Percentiles rank a stretch among this genome's conserved stretches.
phyloP scores from a whole-genome alignment of 1,140 invertebrate genomes.

The Drosophila bocki region DNA sequence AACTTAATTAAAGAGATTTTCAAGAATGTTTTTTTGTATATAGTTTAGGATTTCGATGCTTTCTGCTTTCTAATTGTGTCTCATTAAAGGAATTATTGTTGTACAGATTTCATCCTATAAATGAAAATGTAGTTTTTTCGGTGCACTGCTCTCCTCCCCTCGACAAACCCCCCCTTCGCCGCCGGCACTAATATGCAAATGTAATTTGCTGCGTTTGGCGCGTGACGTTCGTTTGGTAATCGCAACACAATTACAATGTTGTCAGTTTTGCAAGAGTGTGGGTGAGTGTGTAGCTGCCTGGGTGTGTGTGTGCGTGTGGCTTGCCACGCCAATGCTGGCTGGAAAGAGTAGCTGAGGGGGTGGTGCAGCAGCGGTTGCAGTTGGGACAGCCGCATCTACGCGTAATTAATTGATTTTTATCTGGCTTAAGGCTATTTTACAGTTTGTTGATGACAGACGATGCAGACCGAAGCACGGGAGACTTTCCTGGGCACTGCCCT shows the following conservation, averaged over 20 bases:
- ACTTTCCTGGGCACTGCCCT: slow-evolving; percentile 11
- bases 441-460: slow-evolving; percentile 84
- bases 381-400: slow-evolving; percentile 67
- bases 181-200: slow-evolving; percentile 78
- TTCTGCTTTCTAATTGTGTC: too few relatives aligned
- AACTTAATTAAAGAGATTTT: neutral
- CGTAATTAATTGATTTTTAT: slow-evolving; percentile 85
- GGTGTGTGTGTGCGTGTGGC: slow-evolving; percentile 29
- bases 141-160: neutral
- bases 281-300: slow-evolving; percentile 6
- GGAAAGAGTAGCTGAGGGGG: neutral
- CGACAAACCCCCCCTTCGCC: slow-evolving; percentile 12
- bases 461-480: slow-evolving; percentile 67
- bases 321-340: slow-evolving; percentile 26
- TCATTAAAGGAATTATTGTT: too few relatives aligned
- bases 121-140: neutral
- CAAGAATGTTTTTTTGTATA: neutral
- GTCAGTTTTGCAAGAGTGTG: slow-evolving; percentile 44
- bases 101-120: too few relatives aligned
- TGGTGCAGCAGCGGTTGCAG: slow-evolving; percentile 22
- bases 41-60: too few relatives aligned
- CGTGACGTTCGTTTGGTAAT: slow-evolving; percentile 82
- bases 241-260: slow-evolving; percentile 83
- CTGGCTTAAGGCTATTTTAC: slow-evolving; percentile 84
- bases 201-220: slow-evolving; percentile 82